Conservation (phyloP, 2,888 invertebrate genomes). For the Aspidapion aeneum region DNA sequence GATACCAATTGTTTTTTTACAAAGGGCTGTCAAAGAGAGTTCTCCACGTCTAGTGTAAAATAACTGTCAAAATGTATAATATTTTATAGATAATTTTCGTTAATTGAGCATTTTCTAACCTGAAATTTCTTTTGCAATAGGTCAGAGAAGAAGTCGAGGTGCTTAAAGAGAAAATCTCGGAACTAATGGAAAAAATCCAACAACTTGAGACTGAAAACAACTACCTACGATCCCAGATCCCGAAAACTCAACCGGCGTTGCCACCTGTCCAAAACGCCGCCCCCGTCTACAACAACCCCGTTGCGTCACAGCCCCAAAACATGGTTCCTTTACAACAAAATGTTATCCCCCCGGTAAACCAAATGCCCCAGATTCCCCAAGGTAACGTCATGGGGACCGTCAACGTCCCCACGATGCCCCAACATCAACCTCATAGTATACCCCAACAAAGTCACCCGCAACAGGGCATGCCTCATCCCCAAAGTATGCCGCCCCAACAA, state of each 20-base stretch:
- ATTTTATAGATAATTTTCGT: no score
- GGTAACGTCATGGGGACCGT: not conserved
- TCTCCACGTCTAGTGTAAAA: no score
- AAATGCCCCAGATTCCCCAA: not conserved
- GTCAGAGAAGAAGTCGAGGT: slow-evolving; percentile 76
- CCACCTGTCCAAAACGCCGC: slow-evolving; percentile 2
- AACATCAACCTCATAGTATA: not conserved
- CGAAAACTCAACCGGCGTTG: slow-evolving; percentile 29
- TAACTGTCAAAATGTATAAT: no score
- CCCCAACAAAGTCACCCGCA: no score
- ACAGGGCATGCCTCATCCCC: no score
- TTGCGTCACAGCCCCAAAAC: slow-evolving; percentile 11
- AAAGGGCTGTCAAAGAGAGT: no score
- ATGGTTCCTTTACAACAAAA: not conserved
- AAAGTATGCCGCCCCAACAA: not conserved
- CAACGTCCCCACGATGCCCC: not conserved
- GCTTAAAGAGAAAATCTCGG: slow-evolving; percentile 69
- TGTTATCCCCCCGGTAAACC: not conserved
- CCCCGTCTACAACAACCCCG: slow-evolving; percentile 20
- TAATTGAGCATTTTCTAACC: no score
- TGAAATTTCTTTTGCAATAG: no score
- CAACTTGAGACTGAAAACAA: slow-evolving; percentile 69
- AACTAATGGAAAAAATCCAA: slow-evolving; percentile 66
- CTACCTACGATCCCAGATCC: slow-evolving; percentile 53
- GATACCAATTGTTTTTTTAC: no score